Percentiles rank a stretch among this genome's conserved stretches.
phyloP scores from a whole-genome alignment of 2,888 invertebrate genomes.

The Habrosyne pyritoides region DNA sequence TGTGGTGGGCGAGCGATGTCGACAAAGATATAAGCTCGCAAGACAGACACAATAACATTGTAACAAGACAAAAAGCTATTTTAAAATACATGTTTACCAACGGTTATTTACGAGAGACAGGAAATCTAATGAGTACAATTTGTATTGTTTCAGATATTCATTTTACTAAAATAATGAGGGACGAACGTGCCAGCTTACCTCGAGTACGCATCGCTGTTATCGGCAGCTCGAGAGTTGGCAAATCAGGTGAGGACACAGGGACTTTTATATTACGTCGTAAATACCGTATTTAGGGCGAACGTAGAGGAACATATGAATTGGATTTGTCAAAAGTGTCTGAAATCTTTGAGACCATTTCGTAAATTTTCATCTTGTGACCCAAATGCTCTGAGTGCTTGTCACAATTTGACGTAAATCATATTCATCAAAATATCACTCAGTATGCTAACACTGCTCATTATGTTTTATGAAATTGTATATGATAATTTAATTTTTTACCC shows the following conservation, averaged over 20 bases:
- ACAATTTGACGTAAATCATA: conserved; percentile 46
- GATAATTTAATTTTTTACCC: not conserved
- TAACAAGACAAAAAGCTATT: conserved; percentile 9
- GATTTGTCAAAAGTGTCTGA: not conserved
- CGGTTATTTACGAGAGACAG: not conserved
- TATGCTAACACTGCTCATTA: not conserved
- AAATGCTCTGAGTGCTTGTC: conserved; percentile 50
- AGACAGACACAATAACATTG: not conserved
- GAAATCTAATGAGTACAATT: conserved; percentile 14
- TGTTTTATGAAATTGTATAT: not conserved
- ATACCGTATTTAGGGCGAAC: conserved; percentile 16
- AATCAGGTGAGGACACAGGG: conserved; percentile 85
- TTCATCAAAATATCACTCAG: conserved; percentile 13
- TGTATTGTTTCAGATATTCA: conserved; percentile 61
- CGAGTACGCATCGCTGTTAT: conserved; percentile 89
- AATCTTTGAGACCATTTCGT: not conserved
- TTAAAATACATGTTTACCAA: conserved; percentile 6
- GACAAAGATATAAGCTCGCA: not conserved
- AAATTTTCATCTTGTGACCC: conserved; percentile 44
- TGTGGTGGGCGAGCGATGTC: not conserved
- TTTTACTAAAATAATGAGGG: conserved; percentile 67
- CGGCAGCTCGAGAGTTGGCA: conserved; percentile 90
- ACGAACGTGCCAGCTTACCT: conserved; percentile 85
- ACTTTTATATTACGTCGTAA: not conserved
- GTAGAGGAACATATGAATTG: conserved; percentile 10